Evolutionary conservation across 1,140 invertebrate genomes (phyloP), one percentile per base, ranked within the genome.

Genomic region (Panagrolaimus sp.): DNA sequence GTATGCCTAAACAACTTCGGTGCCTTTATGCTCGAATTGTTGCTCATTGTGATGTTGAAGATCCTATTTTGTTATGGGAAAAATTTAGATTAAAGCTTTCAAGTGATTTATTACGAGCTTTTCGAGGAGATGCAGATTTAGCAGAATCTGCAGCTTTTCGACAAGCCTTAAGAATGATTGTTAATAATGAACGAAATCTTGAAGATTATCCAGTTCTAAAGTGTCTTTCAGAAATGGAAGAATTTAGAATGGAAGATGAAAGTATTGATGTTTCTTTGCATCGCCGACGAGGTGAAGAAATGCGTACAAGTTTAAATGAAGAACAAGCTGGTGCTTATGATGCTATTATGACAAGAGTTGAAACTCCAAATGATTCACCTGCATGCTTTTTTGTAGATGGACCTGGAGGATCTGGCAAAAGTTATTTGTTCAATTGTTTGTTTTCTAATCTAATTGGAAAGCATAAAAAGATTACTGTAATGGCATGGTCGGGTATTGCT

Each of bases 361-460:
- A 52, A 17, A 6, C 47, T 17, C 24, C 47, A 17, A 10, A 52
- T 4, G 47, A 52, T 52, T 15, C 3, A 52, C n/a, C n/a, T n/a
- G 10, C 2, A 4, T 52, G 47, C 12, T 64, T 64, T 14, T 64
- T 64, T 44, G 14, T 64, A 17, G 28, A 64, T 12, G 63, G 63
- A 3, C 43, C 43, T 3, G 63, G 63, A 21, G 63, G 28, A 21
- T 64, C 63, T 10, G 63, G 47, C 47, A 52, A 52, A 52, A 52
- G 3, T 4, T 52, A 4, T 14, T 14, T 52, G 12, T 52, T 52
- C 4, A 52, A 52, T 10, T 52, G 47, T 14, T 52, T 52, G 12
- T 52, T 17, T 3, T 52, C 4, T 52, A 52, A 2, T 52, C 9
- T 52, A 21, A 17, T 52, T 6, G 47, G 9, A 10, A 17, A 15